These are phyloP conservation scores for Macrophya alboannulata DNA, from an alignment of 2,888 invertebrate species.

Conservation along the genomic window DNA sequence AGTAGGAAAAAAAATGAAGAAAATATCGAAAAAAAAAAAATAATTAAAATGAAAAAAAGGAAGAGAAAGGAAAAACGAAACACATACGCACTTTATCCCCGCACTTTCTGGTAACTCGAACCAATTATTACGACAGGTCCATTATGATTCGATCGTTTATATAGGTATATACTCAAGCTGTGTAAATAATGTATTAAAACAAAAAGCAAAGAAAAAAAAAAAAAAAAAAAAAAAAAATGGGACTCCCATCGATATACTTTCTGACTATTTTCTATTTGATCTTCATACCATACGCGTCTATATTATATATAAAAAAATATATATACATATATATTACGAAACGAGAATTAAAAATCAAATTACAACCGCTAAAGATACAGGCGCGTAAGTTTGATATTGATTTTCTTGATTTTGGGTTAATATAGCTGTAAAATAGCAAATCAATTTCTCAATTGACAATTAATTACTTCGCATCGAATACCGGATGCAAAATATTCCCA, in stretches of 20 bases:
- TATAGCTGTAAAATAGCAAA: neutral
- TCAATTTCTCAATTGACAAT: neutral
- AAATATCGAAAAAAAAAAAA: neutral
- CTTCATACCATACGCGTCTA: neutral
- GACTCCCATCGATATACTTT: neutral
- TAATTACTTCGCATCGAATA: neutral
- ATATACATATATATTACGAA: neutral
- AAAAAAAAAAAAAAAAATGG: neutral
- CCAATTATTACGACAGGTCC: neutral
- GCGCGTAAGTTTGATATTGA: neutral
- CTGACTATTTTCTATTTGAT: neutral
- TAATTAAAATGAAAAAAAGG: neutral
- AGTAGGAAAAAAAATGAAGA: neutral
- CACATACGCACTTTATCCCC: neutral
- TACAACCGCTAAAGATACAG: neutral
- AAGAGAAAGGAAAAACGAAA: no score
- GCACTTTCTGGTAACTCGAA: neutral
- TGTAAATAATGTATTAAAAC: neutral
- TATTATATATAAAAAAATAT: no score
- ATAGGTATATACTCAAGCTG: neutral
- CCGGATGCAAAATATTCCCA: neutral
- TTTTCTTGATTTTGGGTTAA: neutral
- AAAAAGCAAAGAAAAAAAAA: neutral
- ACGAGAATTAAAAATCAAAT: neutral
- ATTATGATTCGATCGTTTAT: constrained; percentile 1